Base-by-base conservation (phyloP, 2,888 invertebrate species). In the Erpobdella octoculata region DNA sequence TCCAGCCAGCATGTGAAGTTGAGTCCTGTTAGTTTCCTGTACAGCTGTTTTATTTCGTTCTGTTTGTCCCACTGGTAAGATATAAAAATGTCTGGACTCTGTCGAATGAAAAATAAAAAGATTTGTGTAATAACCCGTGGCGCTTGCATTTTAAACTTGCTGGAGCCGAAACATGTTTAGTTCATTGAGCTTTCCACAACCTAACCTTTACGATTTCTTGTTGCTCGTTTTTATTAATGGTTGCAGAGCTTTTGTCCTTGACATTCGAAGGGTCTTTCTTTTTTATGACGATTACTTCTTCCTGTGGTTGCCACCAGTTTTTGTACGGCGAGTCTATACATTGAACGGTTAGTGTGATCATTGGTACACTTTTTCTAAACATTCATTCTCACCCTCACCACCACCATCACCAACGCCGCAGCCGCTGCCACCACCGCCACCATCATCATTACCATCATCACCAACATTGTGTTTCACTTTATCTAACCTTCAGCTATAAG, bases 1-100 rank as follows among this genome's bases (percentile, higher is more conserved):
- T 82, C 82, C 78, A 81, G 76, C 82, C 81, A 82, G 66, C 80
- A 80, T 25, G 73, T 76, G 68, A 77, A 79, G 18, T 81, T 81
- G 6, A 78, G 74, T 15, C 74, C 73, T 0, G 75, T 76, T 64
- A 82, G 75, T 0, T 77, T 76, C 35, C 77, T 69, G 73, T 80
- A 81, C 66, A 82, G 74, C 5, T 74, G 73, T 70, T 77, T 77
- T 33, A 82, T 76, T 73, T 82, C 77, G 18, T 77, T 77, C 74
- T 82, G 82, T 71, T 79, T 79, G 25, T 79, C 80, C 81, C 82
- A 82, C 73, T 82, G 81, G 75, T 82, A 82, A 1, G 81, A 81
- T 28, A 81, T 77, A 73, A 81, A 81, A 4, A 82, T 76, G 18
- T 71, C 72, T 0, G 74, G 73, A 35, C 28, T 41, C 53, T 36